Evolutionary conservation across 1,140 invertebrate species (phyloP).

Genomic region (Pseudachorutes palmiensis): DNA sequence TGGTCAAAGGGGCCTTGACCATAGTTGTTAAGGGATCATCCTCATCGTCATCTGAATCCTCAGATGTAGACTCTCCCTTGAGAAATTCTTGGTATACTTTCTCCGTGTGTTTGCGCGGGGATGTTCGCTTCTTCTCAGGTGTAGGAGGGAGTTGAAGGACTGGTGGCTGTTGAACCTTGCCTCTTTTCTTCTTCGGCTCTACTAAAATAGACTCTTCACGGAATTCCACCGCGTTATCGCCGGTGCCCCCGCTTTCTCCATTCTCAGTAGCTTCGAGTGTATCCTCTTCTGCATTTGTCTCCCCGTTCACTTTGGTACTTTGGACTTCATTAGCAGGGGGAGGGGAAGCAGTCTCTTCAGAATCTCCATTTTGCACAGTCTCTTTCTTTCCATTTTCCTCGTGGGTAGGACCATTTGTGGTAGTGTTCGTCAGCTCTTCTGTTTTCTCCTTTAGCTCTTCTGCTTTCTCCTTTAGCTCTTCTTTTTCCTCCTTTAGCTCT

Average conservation of each 20-base stretch:
- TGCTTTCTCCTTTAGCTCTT: too few relatives aligned
- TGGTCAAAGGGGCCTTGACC: too few relatives aligned
- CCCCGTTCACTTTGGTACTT: slow-evolving; percentile 13
- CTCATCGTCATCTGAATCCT: slow-evolving; percentile 32
- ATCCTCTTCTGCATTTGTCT: too few relatives aligned
- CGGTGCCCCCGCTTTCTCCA: slow-evolving; percentile 10
- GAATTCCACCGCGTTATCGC: background rate
- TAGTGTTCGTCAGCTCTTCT: too few relatives aligned
- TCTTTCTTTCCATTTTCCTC: too few relatives aligned
- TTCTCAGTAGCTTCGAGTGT: too few relatives aligned
- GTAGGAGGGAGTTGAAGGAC: background rate
- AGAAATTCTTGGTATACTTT: slow-evolving; percentile 25
- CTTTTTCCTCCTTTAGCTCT: too few relatives aligned
- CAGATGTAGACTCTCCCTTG: slow-evolving; percentile 17
- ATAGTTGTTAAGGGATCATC: too few relatives aligned
- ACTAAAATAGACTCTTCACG: background rate
- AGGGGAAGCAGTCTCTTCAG: background rate
- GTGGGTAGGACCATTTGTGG: too few relatives aligned
- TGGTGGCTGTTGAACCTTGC: slow-evolving; percentile 23
- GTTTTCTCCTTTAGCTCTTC: too few relatives aligned
- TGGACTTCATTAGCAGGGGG: background rate
- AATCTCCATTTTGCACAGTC: too few relatives aligned
- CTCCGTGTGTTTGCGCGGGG: slow-evolving; percentile 13
- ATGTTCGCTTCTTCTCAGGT: slow-evolving; percentile 7
- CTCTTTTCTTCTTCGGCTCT: slow-evolving; percentile 22